These are phyloP conservation scores for Neodon shergylaensis DNA, from an alignment of 2,113 vertebrate species.

Conservation along the genomic window DNA sequence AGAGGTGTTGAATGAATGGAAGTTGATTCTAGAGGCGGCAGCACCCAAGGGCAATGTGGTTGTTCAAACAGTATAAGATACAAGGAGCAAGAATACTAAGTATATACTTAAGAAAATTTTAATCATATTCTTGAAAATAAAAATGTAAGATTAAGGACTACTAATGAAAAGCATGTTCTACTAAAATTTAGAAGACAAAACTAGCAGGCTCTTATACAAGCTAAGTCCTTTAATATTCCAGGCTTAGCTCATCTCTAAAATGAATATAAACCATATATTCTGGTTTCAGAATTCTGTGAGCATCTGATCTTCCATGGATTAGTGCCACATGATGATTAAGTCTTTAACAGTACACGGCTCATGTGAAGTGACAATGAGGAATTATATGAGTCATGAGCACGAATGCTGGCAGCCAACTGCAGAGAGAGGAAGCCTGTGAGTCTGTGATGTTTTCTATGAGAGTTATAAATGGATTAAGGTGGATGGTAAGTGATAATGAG, in stretches of 20 bases:
- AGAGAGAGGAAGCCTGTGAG: neutral
- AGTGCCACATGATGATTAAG: constrained; percentile 58
- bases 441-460: constrained; percentile 27
- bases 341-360: constrained; percentile 31
- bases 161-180: constrained; percentile 14
- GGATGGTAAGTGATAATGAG: constrained; percentile 46
- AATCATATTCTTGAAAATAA: constrained; percentile 2
- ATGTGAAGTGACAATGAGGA: constrained; percentile 43
- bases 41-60: neutral
- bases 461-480: constrained; percentile 56
- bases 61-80: neutral
- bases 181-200: constrained; percentile 47
- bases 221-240: constrained; percentile 41
- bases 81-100: neutral
- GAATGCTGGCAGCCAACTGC: constrained; percentile 49
- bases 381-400: constrained; percentile 57
- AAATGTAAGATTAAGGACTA: constrained; percentile 28
- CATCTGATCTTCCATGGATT: constrained; percentile 41
- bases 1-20: neutral
- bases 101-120: neutral
- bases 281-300: constrained; percentile 33
- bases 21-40: neutral
- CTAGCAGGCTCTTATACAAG: neutral
- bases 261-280: constrained; percentile 4
- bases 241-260: constrained; percentile 35